Evolutionary conservation across 2,888 invertebrate genomes (phyloP).

Genomic region (Actias luna): DNA sequence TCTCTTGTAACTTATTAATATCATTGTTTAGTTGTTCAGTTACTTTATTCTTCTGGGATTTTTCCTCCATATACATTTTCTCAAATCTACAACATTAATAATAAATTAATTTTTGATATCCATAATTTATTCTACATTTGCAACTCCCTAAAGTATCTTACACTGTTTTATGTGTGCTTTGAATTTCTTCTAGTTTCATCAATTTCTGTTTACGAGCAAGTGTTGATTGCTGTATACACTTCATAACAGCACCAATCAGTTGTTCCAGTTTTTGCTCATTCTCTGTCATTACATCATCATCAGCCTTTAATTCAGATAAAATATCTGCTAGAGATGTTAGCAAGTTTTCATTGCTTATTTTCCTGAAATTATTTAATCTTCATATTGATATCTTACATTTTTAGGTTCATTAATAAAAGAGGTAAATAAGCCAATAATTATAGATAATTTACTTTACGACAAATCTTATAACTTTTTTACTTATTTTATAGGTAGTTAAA

Average conservation of each 20-base stretch:
- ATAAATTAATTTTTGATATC: slow-evolving; percentile 1
- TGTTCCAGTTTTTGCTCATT: slow-evolving; percentile 69
- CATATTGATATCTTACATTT: no score
- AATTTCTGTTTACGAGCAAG: slow-evolving; percentile 60
- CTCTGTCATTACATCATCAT: slow-evolving; percentile 59
- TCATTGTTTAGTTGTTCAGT: slow-evolving; percentile 61
- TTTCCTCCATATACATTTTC: slow-evolving; percentile 56
- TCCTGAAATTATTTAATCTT: slow-evolving; percentile 43
- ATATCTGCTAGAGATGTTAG: slow-evolving; percentile 54
- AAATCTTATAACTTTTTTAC: no score
- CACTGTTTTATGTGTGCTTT: slow-evolving; percentile 57
- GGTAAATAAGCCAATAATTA: no score
- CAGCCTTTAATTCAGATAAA: slow-evolving; percentile 53
- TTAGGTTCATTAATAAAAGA: no score
- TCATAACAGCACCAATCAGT: slow-evolving; percentile 53
- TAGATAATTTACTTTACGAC: no score
- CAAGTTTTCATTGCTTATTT: slow-evolving; percentile 51
- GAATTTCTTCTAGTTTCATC: slow-evolving; percentile 55
- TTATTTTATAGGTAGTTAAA: no score
- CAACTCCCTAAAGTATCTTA: slow-evolving; percentile 30
- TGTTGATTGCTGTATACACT: slow-evolving; percentile 63
- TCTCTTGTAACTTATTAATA: slow-evolving; percentile 59
- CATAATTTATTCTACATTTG: slow-evolving; percentile 22
- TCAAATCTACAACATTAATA: slow-evolving; percentile 49
- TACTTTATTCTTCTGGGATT: slow-evolving; percentile 53